These are phyloP conservation scores for Agrilus cyanescens DNA, from an alignment of 2,888 invertebrate genomes.

Conservation along the genomic window DNA sequence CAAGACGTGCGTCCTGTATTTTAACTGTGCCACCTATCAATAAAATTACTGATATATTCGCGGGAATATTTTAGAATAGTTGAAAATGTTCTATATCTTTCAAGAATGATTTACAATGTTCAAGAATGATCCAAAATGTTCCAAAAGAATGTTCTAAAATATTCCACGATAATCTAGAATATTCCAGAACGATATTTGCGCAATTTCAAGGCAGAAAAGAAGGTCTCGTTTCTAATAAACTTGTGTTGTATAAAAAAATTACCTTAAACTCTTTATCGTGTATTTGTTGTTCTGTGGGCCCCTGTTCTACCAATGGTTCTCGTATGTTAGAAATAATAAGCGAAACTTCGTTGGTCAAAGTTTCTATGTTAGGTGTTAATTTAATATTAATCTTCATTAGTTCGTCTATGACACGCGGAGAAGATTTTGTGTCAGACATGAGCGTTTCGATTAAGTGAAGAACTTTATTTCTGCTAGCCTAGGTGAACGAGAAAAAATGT, in stretches of 20 bases:
- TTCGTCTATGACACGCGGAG: conserved; percentile 16
- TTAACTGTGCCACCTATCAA: conserved; percentile 20
- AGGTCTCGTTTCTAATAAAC: too few relatives aligned
- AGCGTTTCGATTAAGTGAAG: conserved; percentile 12
- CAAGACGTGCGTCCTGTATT: conserved; percentile 21
- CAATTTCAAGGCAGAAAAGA: too few relatives aligned
- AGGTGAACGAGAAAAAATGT: conserved; percentile 2
- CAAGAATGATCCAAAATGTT: too few relatives aligned
- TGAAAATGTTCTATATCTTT: too few relatives aligned
- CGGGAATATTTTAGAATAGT: too few relatives aligned
- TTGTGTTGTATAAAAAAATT: background rate
- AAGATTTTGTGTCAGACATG: conserved; percentile 15
- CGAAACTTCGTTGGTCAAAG: conserved; percentile 20
- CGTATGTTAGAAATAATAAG: conserved; percentile 23
- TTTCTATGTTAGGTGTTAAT: conserved; percentile 15
- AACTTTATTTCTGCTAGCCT: conserved; percentile 19
- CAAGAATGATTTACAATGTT: too few relatives aligned
- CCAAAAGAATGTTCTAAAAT: too few relatives aligned
- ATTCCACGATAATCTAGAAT: too few relatives aligned
- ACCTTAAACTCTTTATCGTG: conserved; percentile 17
- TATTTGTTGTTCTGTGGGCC: conserved; percentile 7
- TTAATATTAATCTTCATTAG: conserved; percentile 18
- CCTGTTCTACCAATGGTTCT: conserved; percentile 18
- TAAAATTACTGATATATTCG: too few relatives aligned
- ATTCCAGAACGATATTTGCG: too few relatives aligned